Evolutionary conservation across 2,797 vertebrate species (phyloP).

Genomic region (Aplochiton taeniatus): DNA sequence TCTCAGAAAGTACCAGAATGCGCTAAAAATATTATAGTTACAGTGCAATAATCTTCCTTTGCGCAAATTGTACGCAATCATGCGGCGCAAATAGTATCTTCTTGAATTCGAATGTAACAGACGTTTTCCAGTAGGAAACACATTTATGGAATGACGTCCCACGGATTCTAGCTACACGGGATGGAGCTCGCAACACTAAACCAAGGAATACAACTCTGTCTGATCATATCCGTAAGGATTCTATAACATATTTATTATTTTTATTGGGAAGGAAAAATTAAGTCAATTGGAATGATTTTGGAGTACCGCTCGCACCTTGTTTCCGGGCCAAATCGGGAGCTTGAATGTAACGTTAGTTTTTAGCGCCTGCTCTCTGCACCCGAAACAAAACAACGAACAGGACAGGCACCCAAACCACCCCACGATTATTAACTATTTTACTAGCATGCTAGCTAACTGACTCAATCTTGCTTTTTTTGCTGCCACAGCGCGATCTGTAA

Average conservation of each 20-base stretch:
- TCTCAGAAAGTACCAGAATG: too few species aligned
- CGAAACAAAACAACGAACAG: conserved; percentile 58
- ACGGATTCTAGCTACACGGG: conserved; percentile 53
- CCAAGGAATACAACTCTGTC: conserved; percentile 35
- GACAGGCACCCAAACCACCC: conserved; percentile 40
- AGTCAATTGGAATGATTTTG: neutral
- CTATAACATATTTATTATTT: neutral
- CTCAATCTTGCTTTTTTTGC: neutral
- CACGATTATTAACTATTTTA: conserved; percentile 12
- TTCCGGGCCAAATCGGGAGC: neutral
- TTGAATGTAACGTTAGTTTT: conserved; percentile 12
- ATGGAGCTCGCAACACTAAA: conserved; percentile 50
- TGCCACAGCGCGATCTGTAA: neutral
- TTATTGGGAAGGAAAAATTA: neutral
- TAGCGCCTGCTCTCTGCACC: conserved; percentile 29
- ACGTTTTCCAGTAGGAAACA: conserved; percentile 49
- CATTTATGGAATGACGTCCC: conserved; percentile 46
- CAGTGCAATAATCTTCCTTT: neutral
- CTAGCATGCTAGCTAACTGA: conserved; percentile 20
- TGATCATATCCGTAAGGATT: conserved; percentile 28
- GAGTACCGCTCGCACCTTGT: neutral
- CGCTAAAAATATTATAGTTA: neutral
- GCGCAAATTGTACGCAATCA: conserved; percentile 38
- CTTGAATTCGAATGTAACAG: conserved; percentile 6
- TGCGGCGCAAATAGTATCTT: neutral